These are phyloP conservation scores for Lingula anatina DNA, from an alignment of 2,888 invertebrate species.

Conservation along the genomic window DNA sequence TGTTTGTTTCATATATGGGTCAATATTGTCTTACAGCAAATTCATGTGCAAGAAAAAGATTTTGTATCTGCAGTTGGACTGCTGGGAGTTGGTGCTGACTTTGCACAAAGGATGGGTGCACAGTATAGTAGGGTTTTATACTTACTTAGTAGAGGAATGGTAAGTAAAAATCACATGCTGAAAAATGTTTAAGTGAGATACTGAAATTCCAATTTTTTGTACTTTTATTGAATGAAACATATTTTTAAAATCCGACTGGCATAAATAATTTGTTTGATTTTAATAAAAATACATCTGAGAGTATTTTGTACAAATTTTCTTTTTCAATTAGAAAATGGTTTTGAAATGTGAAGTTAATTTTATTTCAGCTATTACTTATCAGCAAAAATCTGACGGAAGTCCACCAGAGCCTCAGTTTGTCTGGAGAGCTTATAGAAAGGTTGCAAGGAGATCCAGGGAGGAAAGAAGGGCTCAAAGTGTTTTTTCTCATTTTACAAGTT, in stretches of 20 bases:
- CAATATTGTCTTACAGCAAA: conserved; percentile 88
- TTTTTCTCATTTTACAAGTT: conserved; percentile 91
- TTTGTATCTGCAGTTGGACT: conserved; percentile 84
- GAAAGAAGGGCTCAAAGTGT: conserved; percentile 87
- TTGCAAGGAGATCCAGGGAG: conserved; percentile 79
- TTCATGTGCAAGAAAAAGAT: conserved; percentile 87
- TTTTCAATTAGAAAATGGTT: too few relatives aligned
- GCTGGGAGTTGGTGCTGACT: conserved; percentile 88
- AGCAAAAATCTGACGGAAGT: conserved; percentile 91
- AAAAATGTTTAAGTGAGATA: too few relatives aligned
- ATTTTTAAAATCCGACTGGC: too few relatives aligned
- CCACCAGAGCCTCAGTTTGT: conserved; percentile 80
- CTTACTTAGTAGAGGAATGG: conserved; percentile 92
- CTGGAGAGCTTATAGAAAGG: conserved; percentile 83
- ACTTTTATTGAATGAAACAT: conserved; percentile 1
- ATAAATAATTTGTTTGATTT: too few relatives aligned
- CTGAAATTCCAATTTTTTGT: too few relatives aligned
- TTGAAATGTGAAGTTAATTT: too few relatives aligned
- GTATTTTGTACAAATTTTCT: too few relatives aligned
- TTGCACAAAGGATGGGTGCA: conserved; percentile 87
- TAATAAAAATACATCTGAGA: too few relatives aligned
- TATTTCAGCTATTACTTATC: conserved; percentile 76
- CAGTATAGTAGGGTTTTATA: conserved; percentile 89
- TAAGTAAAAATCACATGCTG: too few relatives aligned
- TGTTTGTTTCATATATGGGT: too few relatives aligned